These are phyloP conservation scores for Drosophila sucinea DNA, from an alignment of 1,140 invertebrate species.

Conservation along the genomic window DNA sequence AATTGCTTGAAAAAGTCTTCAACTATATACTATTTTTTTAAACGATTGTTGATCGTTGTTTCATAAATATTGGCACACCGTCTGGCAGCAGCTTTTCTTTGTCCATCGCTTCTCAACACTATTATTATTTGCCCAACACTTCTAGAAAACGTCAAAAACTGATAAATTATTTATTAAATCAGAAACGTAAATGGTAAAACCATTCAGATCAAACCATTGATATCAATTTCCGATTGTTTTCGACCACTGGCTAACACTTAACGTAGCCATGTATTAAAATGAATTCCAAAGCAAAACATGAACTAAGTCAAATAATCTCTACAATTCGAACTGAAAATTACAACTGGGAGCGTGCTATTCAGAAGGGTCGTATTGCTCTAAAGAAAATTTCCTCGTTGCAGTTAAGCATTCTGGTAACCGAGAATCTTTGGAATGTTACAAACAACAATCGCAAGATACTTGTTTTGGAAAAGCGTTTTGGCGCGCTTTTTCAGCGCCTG, in stretches of 20 bases:
- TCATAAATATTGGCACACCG: too few species aligned
- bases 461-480: background rate
- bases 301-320: background rate
- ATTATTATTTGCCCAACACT: background rate
- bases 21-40: too few species aligned
- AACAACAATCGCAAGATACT: background rate
- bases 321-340: background rate
- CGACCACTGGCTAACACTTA: background rate
- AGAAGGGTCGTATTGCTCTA: background rate
- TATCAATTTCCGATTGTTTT: background rate
- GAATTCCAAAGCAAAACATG: background rate
- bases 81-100: too few species aligned
- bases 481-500: background rate
- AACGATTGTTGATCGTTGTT: too few species aligned
- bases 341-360: background rate
- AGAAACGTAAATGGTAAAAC: too few species aligned
- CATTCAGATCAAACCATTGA: too few species aligned
- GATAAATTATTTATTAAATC: background rate
- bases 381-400: background rate
- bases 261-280: background rate
- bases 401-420: background rate
- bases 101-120: background rate
- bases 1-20: too few species aligned
- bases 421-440: background rate
- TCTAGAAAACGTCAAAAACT: background rate